phyloP scores from a whole-genome alignment of 2,113 vertebrate species.

The Pantherophis guttatus region DNA sequence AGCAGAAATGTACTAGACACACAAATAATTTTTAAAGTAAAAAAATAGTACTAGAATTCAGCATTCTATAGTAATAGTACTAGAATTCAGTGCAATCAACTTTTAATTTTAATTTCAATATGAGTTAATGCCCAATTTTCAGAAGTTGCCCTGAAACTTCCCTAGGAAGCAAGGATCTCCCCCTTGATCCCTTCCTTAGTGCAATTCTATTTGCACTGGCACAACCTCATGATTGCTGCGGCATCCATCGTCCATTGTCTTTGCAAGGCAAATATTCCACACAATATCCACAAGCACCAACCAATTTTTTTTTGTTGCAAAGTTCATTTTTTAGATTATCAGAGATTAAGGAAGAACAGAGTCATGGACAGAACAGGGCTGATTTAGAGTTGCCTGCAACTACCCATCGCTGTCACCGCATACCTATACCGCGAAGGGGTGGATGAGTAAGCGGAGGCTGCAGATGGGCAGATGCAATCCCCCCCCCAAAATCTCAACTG shows the following conservation, averaged over 20 bases:
- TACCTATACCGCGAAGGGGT: background rate
- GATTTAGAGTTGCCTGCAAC: background rate
- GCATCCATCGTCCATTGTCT: background rate
- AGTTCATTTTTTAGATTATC: conserved; percentile 20
- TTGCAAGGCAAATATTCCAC: background rate
- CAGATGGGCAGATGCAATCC: background rate
- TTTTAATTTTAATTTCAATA: background rate
- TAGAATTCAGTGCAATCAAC: background rate
- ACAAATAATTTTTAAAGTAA: background rate
- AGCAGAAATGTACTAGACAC: background rate
- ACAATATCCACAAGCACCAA: background rate
- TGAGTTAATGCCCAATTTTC: background rate
- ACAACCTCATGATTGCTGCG: background rate
- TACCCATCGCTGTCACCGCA: background rate
- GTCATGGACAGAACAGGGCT: background rate
- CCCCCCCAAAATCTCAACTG: background rate
- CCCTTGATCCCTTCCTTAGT: background rate
- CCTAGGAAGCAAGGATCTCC: background rate
- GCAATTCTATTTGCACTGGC: background rate
- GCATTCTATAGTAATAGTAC: background rate
- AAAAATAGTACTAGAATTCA: background rate
- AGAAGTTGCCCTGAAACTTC: background rate
- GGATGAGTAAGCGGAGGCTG: background rate
- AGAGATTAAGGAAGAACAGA: conserved; percentile 6
- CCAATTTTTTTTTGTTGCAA: background rate